Evolutionary conservation across 2,888 invertebrate species (phyloP), one percentile per base, ranked within the genome.

Genomic region (Aphelenchoides bicaudatus): DNA sequence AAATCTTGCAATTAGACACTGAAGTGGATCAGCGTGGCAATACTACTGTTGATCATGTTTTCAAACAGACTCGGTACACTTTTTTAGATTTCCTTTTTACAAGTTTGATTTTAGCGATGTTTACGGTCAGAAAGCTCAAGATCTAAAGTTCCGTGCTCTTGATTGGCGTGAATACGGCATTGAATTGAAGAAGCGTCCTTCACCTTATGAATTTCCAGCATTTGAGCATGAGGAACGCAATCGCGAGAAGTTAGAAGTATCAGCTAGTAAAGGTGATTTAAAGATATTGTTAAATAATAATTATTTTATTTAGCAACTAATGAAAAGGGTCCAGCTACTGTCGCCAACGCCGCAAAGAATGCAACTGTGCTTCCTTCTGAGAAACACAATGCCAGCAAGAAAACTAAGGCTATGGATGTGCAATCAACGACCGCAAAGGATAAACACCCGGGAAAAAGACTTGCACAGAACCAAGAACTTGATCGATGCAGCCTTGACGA

Each of bases 121-220:
- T 8, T 59, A 57, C 56, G 59, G 59, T 3, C 59, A 59, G 38
- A 37, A 27, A 31, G 31, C 59, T 16, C 47, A 29, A 16, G 59
- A 59, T 25, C 25, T 59, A 28, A 59, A 59, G 56, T 39, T 34
- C 27, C 50, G 48, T 23, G 6, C 34, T n/a, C 21, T 59, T 27
- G 56, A 59, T 16, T 59, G 48, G 58, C 38, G 49, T 16, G 56
- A 58, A 25, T 39, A 48, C 49, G 48, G 46, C 6, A 37, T 56
- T 39, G 25, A 39, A 39, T 23, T 59, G 37, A 31, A 16, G 28
- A 58, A 47, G 23, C 59, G 59, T 3, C 56, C 59, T 3, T 59
- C 59, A 38, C 59, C 59, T 25, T 59, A 57, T 43, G 59, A 59
- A 31, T 59, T 59, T 29, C 59, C 59, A 21, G 59, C 59, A 8